phyloP scores from a whole-genome alignment of 2,797 vertebrate genomes.

The Ptychobarbus kaznakovi region DNA sequence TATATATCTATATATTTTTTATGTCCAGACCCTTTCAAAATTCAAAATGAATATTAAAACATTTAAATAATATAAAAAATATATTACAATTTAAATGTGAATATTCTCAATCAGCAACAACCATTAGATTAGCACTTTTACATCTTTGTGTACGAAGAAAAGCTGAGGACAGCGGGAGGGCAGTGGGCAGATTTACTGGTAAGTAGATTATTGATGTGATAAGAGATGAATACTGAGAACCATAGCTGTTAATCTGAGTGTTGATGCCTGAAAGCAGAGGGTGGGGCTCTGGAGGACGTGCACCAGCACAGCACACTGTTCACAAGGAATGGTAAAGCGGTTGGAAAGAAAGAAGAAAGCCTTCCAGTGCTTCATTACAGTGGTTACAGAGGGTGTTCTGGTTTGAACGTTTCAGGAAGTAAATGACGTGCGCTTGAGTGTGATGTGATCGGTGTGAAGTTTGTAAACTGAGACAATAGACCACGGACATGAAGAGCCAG shows the following conservation, averaged over 20 bases:
- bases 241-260: slow-evolving; percentile 39
- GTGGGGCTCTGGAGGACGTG: not conserved
- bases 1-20: too few relatives aligned
- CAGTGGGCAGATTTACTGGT: slow-evolving; percentile 29
- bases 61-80: too few relatives aligned
- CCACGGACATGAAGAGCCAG: slow-evolving; percentile 1
- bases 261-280: slow-evolving; percentile 30
- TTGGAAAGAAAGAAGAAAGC: slow-evolving; percentile 1
- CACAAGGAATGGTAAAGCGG: not conserved
- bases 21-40: not conserved
- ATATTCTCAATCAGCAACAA: not conserved
- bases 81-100: not conserved
- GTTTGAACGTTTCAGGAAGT: not conserved
- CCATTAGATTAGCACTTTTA: not conserved
- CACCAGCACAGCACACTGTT: not conserved
- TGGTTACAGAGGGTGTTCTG: not conserved
- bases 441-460: slow-evolving; percentile 35
- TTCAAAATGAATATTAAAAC: not conserved
- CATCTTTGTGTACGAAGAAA: not conserved
- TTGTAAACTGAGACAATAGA: slow-evolving; percentile 37
- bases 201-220: slow-evolving; percentile 42
- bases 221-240: slow-evolving; percentile 23
- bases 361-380: not conserved
- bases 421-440: not conserved
- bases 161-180: slow-evolving; percentile 11